Evolutionary conservation across 2,888 invertebrate species (phyloP).

Genomic region (Drosophila mettleri): DNA sequence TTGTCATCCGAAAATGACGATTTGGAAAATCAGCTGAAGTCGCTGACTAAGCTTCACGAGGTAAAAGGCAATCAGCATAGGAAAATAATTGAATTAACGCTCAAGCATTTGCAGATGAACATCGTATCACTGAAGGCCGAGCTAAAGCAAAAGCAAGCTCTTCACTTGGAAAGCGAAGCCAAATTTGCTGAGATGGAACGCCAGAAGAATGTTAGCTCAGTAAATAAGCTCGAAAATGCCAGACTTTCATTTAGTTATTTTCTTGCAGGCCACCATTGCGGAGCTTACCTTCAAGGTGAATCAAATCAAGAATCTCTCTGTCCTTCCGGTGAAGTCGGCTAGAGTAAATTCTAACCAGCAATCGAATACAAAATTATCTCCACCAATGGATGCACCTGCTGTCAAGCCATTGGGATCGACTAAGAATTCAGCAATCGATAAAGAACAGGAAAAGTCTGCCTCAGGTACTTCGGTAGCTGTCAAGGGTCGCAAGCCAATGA

Average conservation of each 20-base stretch:
- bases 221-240: neutral
- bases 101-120: slow-evolving; percentile 6
- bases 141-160: slow-evolving; percentile 12
- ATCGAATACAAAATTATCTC: neutral
- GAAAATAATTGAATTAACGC: neutral
- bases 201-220: slow-evolving; percentile 8
- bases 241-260: neutral
- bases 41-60: slow-evolving; percentile 6
- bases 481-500: neutral
- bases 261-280: slow-evolving; percentile 12
- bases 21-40: slow-evolving; percentile 1
- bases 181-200: slow-evolving; percentile 1
- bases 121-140: neutral
- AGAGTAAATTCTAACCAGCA: neutral
- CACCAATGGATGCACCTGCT: too few species aligned
- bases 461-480: neutral
- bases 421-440: neutral
- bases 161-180: neutral
- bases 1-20: slow-evolving; percentile 2
- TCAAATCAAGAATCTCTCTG: slow-evolving; percentile 24
- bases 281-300: slow-evolving; percentile 21
- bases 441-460: neutral
- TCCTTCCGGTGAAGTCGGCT: slow-evolving; percentile 20
- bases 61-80: neutral
- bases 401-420: too few species aligned